These are phyloP conservation scores for Andrena camellia DNA, from an alignment of 2,888 invertebrate species.

Conservation along the genomic window DNA sequence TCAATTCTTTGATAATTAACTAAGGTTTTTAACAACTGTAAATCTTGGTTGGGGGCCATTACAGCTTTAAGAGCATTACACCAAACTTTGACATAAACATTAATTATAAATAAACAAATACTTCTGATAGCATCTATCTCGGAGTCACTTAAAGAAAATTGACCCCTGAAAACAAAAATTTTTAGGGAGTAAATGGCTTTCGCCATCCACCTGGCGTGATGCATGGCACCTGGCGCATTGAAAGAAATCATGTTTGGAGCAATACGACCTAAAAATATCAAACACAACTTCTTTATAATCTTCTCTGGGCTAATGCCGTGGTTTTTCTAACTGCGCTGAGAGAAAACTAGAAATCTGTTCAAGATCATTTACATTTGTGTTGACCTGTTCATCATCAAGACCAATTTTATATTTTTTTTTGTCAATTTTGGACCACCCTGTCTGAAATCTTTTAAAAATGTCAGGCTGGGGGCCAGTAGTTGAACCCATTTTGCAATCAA, in stretches of 20 bases:
- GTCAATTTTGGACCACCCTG: constrained; percentile 1
- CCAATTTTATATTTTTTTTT: constrained; percentile 1
- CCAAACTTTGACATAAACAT: constrained; percentile 1
- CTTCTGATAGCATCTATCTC: background rate
- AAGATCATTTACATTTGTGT: background rate
- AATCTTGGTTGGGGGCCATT: constrained; percentile 1
- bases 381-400: constrained; percentile 4
- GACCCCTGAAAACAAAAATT: background rate
- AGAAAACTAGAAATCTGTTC: constrained; percentile 4
- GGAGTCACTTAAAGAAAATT: background rate
- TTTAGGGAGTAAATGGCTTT: background rate
- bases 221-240: constrained; percentile 5
- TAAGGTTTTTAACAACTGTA: constrained; percentile 3
- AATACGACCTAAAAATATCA: constrained; percentile 4
- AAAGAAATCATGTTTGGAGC: background rate
- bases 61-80: background rate
- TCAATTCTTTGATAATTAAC: background rate
- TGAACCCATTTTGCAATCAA: constrained; percentile 4
- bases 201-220: background rate
- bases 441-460: constrained; percentile 4
- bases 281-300: constrained; percentile 6
- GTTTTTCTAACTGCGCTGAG: background rate
- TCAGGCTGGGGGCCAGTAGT: constrained; percentile 4
- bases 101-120: constrained; percentile 1
- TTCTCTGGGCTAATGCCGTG: constrained; percentile 3